Evolutionary conservation across 1,140 invertebrate species (phyloP), one percentile per base, ranked within the genome.

Genomic region (Proales similis): DNA sequence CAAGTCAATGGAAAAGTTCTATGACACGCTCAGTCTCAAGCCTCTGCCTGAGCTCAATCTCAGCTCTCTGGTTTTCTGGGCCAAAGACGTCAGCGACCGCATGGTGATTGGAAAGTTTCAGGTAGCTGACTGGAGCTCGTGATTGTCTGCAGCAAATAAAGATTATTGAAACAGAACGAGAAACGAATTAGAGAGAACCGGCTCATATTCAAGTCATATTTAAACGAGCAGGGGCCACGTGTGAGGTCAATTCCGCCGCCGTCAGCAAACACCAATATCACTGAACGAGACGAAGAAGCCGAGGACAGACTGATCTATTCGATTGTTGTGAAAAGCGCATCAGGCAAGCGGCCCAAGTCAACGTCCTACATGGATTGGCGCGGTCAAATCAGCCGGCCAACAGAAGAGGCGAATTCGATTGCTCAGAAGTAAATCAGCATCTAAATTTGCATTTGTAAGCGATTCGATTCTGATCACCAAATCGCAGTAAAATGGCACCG

Each of bases 21-120:
- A 57, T 19, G 30, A 57, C 32, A 29, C 51, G 14, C 30, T 57
- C 1, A 57, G 30, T 26, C 36, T 2, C 39, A 57, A 20, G 27
- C 36, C 1, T 39, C 51, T 12, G 36, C n/a, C n/a, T n/a, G n/a
- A n/a, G n/a, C n/a, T 57, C 20, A 57, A 36, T 4, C 24, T 57
- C 5, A 57, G 20, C 45, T 57, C 51, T 6, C 17, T 57, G 36
- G 22, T 57, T n/a, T 36, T 42, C 14, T 36, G 39, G 14, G 51
- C 51, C 17, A 57, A 57, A 20, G 51, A 57, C 7, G 51, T 57
- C 2, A 57, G 51, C 17, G 51, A 57, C 30, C 9, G 22, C 30
- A 57, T 57, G 51, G 45, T 57, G 30, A 26, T 57, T 22, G 39
- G 36, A 38, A 57, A 57, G 32, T 42, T 39, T 53, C 48, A 53